A percentile compares a stretch with the other conserved stretches of the same genome.
phyloP scores from a whole-genome alignment of 2,113 vertebrate genomes.

The Anarhynchus alexandrinus region DNA sequence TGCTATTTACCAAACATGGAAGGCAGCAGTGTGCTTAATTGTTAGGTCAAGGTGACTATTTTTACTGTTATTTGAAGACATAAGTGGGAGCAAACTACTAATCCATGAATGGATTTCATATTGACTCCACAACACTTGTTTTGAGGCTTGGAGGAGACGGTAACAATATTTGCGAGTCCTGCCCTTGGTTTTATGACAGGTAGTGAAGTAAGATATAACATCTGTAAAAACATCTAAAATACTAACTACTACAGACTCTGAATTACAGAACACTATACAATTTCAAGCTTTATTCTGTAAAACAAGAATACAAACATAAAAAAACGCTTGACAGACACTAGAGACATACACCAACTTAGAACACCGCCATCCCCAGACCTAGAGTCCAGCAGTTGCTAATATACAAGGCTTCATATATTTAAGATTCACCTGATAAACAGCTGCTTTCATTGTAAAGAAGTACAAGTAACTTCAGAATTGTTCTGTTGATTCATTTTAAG shows the following conservation, averaged over 20 bases:
- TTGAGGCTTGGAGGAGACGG: not conserved
- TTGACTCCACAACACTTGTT: not conserved
- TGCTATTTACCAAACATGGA: not conserved
- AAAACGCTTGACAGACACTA: not conserved
- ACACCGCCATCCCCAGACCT: fast-evolving
- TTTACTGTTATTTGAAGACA: not conserved
- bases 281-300: constrained; percentile 44
- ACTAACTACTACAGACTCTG: fast-evolving
- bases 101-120: not conserved
- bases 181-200: not conserved
- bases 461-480: not conserved
- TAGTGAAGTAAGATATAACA: not conserved
- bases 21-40: not conserved
- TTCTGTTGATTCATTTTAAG: not conserved
- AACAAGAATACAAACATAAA: not conserved
- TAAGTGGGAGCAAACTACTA: not conserved
- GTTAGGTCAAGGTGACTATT: fast-evolving
- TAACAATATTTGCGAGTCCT: not conserved
- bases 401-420: not conserved
- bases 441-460: not conserved
- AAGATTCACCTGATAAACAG: not conserved
- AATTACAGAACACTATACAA: not conserved
- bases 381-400: not conserved
- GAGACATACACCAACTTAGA: not conserved
- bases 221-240: not conserved